Evolutionary conservation across 2,797 vertebrate genomes (phyloP), one percentile per base, ranked within the genome.

Genomic region (Periophthalmus magnuspinnatus): DNA sequence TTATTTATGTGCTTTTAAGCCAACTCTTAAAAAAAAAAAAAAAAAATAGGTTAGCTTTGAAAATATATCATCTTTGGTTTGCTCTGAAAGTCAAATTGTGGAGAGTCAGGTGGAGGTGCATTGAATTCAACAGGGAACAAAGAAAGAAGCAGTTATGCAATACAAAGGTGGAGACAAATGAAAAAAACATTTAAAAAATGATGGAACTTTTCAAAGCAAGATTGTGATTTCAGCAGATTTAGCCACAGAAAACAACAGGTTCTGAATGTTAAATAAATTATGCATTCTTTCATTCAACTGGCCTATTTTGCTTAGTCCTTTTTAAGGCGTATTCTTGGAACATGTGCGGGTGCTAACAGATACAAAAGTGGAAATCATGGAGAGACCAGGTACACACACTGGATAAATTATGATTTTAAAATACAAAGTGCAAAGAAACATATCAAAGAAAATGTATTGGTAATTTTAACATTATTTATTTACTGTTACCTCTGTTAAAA

Each of bases 11-110:
- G 64, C 54, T 54, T 47, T 19, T 41, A 56, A 72, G 57, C 45
- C 28, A 68, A 69, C 59, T 7, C 38, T 3, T 22, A 67, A 22
- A 45, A 24, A 38, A 10, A 41, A 24, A 38, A 10, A 41, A 16
- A 45, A 45, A 60, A 60, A 45, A 45, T 3, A 61, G 60, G 22
- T 63, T 63, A 24, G n/a, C 60, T 63, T 63, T 69, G 48, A 62
- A 45, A 65, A 21, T 41, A 24, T 13, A 21, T 24, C 60, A 13
- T 17, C 48, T 5, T 70, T 45, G 13, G 16, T 28, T 47, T 17
- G 10, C 19, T 32, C 10, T 28, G 47, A 41, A 19, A 71, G 68
- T 19, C 16, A 10, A n/a, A 50, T 54, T 52, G 8, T 64, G 54
- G 28, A 2, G 24, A 32, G 59, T 48, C 28, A 65, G 16, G 45